Evolutionary conservation across 2,888 invertebrate genomes (phyloP).

Genomic region (Brachyptera risi): DNA sequence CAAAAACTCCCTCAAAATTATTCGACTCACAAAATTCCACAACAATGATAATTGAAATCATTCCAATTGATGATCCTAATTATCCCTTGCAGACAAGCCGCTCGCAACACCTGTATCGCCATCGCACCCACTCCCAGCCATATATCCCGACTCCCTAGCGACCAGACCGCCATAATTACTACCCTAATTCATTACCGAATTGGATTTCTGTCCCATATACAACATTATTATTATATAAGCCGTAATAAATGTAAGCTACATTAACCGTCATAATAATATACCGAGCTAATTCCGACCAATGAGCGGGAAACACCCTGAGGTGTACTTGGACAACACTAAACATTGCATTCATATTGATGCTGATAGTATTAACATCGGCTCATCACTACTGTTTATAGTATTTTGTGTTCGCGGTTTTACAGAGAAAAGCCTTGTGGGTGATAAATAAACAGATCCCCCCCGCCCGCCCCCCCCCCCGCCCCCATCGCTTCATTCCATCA

Average conservation of each 20-base stretch:
- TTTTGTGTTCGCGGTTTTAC: conserved; percentile 33
- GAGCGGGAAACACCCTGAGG: conserved; percentile 32
- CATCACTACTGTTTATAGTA: conserved; percentile 24
- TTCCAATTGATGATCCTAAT: no score
- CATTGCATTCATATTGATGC: conserved; percentile 30
- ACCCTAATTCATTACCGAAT: conserved; percentile 29
- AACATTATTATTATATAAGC: conserved; percentile 27
- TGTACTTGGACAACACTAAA: conserved; percentile 29
- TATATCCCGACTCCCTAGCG: conserved; percentile 1
- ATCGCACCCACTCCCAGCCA: neutral
- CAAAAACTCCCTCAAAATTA: no score
- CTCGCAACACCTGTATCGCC: neutral
- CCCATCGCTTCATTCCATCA: no score
- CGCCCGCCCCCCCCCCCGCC: conserved; percentile 22
- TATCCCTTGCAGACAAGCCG: neutral
- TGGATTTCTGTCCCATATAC: conserved; percentile 21
- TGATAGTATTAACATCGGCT: conserved; percentile 30
- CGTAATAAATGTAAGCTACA: conserved; percentile 31
- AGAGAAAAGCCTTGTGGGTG: conserved; percentile 35
- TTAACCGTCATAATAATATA: conserved; percentile 32
- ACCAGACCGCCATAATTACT: conserved; percentile 18
- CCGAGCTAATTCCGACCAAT: conserved; percentile 32
- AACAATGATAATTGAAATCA: no score
- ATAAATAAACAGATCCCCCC: conserved; percentile 34
- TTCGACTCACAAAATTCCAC: no score